phyloP scores from a whole-genome alignment of 2,797 vertebrate species.

The Echiichthys vipera region DNA sequence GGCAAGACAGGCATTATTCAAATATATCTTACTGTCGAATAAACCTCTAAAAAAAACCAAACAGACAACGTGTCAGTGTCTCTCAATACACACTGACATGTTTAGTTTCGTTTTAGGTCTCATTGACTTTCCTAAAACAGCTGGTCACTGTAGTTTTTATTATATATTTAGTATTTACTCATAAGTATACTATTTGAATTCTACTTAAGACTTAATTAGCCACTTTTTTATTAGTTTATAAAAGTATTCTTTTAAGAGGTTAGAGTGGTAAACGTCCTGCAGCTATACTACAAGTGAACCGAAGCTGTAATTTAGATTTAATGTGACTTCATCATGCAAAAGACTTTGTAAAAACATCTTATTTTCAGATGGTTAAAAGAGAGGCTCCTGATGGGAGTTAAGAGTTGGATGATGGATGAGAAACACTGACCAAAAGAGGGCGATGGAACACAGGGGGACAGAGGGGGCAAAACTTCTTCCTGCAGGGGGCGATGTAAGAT shows the following conservation, averaged over 20 bases:
- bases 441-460: neutral
- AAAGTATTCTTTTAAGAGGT: too few species aligned
- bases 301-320: neutral
- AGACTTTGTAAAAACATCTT: neutral
- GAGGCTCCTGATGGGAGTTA: neutral
- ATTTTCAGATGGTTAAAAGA: neutral
- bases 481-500: constrained; percentile 46
- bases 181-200: too few species aligned
- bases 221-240: too few species aligned
- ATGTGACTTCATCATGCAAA: neutral
- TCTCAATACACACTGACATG: neutral
- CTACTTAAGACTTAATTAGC: too few species aligned
- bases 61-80: neutral
- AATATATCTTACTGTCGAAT: too few species aligned
- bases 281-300: too few species aligned
- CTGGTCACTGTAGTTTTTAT: neutral
- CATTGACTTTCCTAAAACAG: neutral
- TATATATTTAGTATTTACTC: too few species aligned
- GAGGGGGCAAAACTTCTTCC: constrained; percentile 6
- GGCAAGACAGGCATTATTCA: neutral
- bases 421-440: constrained; percentile 1
- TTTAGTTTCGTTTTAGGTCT: too few species aligned
- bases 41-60: too few species aligned
- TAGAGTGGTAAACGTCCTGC: too few species aligned
- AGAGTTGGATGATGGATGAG: neutral